Evolutionary conservation across 2,113 vertebrate species (phyloP), one percentile per base, ranked within the genome.

Genomic region (Erythrocercus mccallii): DNA sequence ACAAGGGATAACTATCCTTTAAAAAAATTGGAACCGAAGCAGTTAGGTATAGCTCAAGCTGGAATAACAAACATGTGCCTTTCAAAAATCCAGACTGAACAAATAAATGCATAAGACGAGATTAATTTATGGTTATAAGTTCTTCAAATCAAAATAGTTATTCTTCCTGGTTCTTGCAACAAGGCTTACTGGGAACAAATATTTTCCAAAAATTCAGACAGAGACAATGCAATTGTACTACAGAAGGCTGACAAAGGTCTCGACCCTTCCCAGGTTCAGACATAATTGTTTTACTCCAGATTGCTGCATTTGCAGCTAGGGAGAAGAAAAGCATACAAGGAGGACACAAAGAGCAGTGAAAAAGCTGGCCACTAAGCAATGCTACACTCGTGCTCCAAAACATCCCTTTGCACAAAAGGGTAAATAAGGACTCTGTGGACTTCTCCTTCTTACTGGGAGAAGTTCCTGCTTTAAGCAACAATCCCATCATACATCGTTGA

Each of bases 351-450:
- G 9, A 82, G 47, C 47, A 66, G 22, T 37, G 51, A 58, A 77
- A 86, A 94, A 77, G 58, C 54, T 70, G 58, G 33, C 27, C 50
- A 88, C 44, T 38, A 65, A 66, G 15, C 57, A 66, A 5, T 28
- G 74, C 35, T 77, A 38, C 62, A 51, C 23, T 85, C 6, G 1
- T 70, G 58, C 45, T 88, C 33, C 33, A 56, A 58, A 95, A 58
- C 12, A 82, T 28, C 31, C 54, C 45, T 53, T 40, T 51, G 11
- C 44, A 82, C 38, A 35, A 56, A 88, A 95, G 80, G 86, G 62
- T 62, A 94, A 91, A 93, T 60, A 72, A 96, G 86, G 90, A 92
- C 53, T 80, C 81, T 56, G 44, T 35, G 76, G 45, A 81, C 33
- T 66, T 66, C 56, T 38, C 3, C 2, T 76, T 84, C 53, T 47